Conservation (phyloP, 2,113 vertebrate species). For the Uropsilus gracilis region DNA sequence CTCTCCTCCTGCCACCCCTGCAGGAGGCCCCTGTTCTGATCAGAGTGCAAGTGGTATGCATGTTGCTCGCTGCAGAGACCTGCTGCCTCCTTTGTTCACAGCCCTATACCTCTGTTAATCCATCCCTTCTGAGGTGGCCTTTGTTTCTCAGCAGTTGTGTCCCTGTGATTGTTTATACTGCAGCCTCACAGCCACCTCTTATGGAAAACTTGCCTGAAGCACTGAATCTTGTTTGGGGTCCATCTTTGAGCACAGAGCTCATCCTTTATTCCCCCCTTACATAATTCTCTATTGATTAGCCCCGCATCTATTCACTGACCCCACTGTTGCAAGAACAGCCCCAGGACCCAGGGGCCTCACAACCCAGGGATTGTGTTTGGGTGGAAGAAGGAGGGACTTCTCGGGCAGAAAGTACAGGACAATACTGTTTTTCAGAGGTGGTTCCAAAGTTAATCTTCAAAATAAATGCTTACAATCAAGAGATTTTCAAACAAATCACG, state of each 20-base stretch:
- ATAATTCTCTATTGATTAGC: background rate
- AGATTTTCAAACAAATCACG: background rate
- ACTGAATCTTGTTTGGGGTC: background rate
- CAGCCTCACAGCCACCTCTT: background rate
- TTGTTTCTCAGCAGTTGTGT: background rate
- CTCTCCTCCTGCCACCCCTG: background rate
- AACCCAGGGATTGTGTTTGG: background rate
- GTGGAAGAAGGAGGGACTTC: background rate
- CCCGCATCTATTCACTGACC: background rate
- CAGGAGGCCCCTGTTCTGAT: background rate
- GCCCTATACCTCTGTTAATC: background rate
- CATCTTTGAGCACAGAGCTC: background rate
- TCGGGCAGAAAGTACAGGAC: background rate
- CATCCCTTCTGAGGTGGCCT: background rate
- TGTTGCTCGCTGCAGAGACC: background rate
- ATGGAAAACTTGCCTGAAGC: background rate
- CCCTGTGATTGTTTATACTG: background rate
- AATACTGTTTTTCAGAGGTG: background rate
- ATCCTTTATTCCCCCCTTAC: background rate
- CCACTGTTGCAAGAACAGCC: background rate
- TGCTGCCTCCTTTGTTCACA: background rate
- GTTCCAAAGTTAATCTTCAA: background rate
- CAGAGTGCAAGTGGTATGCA: no score
- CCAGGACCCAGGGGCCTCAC: background rate
- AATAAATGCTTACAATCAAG: background rate